Evolutionary conservation across 2,797 vertebrate species (phyloP).

Genomic region (Ceryle rudis): DNA sequence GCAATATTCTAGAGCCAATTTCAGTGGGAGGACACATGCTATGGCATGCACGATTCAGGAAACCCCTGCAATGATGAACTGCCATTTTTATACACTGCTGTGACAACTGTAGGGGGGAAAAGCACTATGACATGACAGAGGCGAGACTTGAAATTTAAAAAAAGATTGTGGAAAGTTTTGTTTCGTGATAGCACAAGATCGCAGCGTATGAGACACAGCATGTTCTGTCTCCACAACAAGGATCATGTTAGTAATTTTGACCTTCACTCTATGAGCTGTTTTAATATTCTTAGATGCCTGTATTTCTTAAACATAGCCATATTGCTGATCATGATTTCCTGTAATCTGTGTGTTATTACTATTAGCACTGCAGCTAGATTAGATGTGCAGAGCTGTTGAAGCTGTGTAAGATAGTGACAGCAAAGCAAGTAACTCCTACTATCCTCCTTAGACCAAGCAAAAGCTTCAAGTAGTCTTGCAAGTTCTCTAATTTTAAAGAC

Average conservation of each 20-base stretch:
- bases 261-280: not conserved
- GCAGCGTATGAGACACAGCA: rapidly evolving
- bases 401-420: not conserved
- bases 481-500: constrained; percentile 4
- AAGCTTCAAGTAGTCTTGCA: constrained; percentile 22
- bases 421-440: constrained; percentile 8
- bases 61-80: not conserved
- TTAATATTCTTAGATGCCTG: not conserved
- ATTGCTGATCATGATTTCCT: not conserved
- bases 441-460: constrained; percentile 7
- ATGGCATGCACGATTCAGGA: not conserved
- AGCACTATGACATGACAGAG: not conserved
- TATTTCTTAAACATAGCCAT: not conserved
- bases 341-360: not conserved
- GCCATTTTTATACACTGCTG: not conserved
- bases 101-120: not conserved
- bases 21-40: not conserved
- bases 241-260: not conserved
- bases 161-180: not conserved
- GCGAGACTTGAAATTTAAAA: not conserved
- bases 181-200: not conserved
- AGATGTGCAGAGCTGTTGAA: not conserved
- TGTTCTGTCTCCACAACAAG: not conserved
- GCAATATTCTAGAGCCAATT: not conserved
- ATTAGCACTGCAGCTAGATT: not conserved